These are phyloP conservation scores for Caenorhabditis plicata DNA, from an alignment of 2,888 invertebrate genomes.

Conservation along the genomic window DNA sequence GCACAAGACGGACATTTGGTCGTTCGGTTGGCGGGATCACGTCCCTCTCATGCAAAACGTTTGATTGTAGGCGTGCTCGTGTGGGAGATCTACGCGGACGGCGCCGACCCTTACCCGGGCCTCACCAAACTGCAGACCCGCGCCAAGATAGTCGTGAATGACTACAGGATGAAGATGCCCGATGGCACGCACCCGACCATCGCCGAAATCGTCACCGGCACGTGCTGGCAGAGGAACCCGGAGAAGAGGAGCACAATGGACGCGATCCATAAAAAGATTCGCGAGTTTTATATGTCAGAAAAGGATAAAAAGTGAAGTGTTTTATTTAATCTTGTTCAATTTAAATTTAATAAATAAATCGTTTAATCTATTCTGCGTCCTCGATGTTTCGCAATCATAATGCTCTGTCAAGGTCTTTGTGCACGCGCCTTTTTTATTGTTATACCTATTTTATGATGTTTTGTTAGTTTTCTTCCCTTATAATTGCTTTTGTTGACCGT, in stretches of 20 bases:
- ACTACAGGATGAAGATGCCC: slow-evolving; percentile 58
- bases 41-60: background rate
- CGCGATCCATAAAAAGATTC: slow-evolving; percentile 26
- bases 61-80: slow-evolving; percentile 38
- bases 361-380: too few species aligned
- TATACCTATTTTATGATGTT: too few species aligned
- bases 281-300: slow-evolving; percentile 14
- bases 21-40: slow-evolving; percentile 8
- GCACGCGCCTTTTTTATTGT: too few species aligned
- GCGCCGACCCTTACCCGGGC: slow-evolving; percentile 56
- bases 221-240: slow-evolving; percentile 56
- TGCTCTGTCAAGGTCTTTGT: too few species aligned
- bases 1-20: slow-evolving; percentile 54
- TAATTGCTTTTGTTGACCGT: too few species aligned
- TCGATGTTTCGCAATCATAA: too few species aligned
- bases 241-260: slow-evolving; percentile 51
- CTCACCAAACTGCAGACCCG: slow-evolving; percentile 53
- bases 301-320: too few species aligned
- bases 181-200: slow-evolving; percentile 32
- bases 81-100: slow-evolving; percentile 58
- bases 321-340: too few species aligned
- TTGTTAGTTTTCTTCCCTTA: too few species aligned
- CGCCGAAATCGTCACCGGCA: slow-evolving; percentile 24
- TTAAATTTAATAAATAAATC: too few species aligned
- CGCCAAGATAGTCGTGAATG: slow-evolving; percentile 54